phyloP scores from a whole-genome alignment of 2,888 invertebrate species.

The Monochamus alternatus region DNA sequence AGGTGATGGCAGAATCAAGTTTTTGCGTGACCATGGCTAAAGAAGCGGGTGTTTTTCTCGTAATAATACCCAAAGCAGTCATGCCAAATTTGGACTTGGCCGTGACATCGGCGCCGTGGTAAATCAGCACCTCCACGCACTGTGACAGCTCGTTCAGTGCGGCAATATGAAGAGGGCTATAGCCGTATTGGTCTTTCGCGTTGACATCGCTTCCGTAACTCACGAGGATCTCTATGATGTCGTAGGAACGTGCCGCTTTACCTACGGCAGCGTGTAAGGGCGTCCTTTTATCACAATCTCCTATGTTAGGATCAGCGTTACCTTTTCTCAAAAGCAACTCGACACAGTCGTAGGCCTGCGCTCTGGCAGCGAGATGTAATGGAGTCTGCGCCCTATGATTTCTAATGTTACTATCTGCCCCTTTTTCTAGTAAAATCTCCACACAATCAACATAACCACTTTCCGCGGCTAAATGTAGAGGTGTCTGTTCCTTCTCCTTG shows the following conservation, averaged over 20 bases:
- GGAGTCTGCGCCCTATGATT: constrained; percentile 89
- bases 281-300: constrained; percentile 87
- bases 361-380: constrained; percentile 87
- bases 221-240: constrained; percentile 84
- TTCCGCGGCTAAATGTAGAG: constrained; percentile 90
- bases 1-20: constrained; percentile 85
- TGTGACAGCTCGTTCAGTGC: constrained; percentile 88
- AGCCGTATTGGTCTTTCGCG: constrained; percentile 88
- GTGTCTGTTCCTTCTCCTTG: constrained; percentile 83
- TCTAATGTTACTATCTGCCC: constrained; percentile 82
- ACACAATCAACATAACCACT: constrained; percentile 89
- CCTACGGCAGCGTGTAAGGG: constrained; percentile 89
- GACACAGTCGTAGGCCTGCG: constrained; percentile 86
- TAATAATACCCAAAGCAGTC: constrained; percentile 88
- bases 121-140: constrained; percentile 88
- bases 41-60: constrained; percentile 89
- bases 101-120: constrained; percentile 91
- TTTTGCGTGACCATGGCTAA: constrained; percentile 87
- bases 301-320: constrained; percentile 84
- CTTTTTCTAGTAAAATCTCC: constrained; percentile 80
- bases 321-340: constrained; percentile 83
- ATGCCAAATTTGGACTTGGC: constrained; percentile 90
- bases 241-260: constrained; percentile 86
- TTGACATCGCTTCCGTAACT: constrained; percentile 89
- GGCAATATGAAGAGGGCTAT: constrained; percentile 88